phyloP scores from a whole-genome alignment of 1,140 invertebrate genomes.

The Hycleus cichorii region DNA sequence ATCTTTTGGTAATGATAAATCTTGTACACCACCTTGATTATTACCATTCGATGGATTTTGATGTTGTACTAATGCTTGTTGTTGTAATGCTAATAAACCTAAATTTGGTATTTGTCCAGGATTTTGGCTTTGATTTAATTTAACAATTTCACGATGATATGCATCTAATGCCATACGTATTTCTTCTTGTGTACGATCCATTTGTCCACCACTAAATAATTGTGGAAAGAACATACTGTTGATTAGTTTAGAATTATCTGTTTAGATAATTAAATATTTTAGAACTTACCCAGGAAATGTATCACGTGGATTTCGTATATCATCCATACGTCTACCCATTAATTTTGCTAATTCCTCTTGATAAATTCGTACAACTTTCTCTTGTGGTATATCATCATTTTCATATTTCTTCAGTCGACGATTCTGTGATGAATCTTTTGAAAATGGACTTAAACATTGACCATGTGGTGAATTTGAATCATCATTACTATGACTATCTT shows the following conservation, averaged over 20 bases:
- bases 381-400: slow-evolving; percentile 92
- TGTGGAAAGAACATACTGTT: slow-evolving; percentile 71
- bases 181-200: slow-evolving; percentile 74
- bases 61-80: slow-evolving; percentile 54
- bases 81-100: slow-evolving; percentile 62
- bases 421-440: slow-evolving; percentile 61
- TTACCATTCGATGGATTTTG: slow-evolving; percentile 46
- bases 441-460: slow-evolving; percentile 67
- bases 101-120: slow-evolving; percentile 51
- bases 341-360: slow-evolving; percentile 92
- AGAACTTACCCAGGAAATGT: slow-evolving; percentile 61
- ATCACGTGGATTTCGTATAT: slow-evolving; percentile 60
- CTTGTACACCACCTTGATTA: slow-evolving; percentile 64
- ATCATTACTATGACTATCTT: slow-evolving; percentile 64
- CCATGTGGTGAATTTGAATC: slow-evolving; percentile 75
- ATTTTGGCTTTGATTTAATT: slow-evolving; percentile 61
- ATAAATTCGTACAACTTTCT: slow-evolving; percentile 94
- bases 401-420: slow-evolving; percentile 76
- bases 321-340: slow-evolving; percentile 70
- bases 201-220: slow-evolving; percentile 59
- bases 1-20: slow-evolving; percentile 76
- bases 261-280: not conserved
- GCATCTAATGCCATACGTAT: slow-evolving; percentile 83
- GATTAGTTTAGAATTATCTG: slow-evolving; percentile 53
- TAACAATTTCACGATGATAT: slow-evolving; percentile 85